Percentiles rank a stretch among this genome's conserved stretches.
These are phyloP conservation scores for Pelosia muscerda DNA, from an alignment of 2,888 invertebrate genomes.

Conservation along the genomic window DNA sequence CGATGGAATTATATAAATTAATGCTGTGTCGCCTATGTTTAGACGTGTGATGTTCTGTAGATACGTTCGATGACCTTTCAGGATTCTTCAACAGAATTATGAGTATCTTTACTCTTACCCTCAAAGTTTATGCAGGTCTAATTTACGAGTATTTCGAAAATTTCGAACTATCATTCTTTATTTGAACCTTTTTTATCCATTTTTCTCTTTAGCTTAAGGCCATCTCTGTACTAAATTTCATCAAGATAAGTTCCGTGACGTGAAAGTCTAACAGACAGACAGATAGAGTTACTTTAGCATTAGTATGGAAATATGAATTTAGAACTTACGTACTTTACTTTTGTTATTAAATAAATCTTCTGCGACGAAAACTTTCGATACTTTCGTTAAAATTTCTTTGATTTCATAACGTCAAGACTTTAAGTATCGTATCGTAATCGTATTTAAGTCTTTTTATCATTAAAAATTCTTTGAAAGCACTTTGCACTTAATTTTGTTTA, in stretches of 20 bases:
- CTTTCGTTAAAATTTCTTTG: too few species aligned
- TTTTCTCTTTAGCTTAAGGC: too few species aligned
- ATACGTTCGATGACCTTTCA: constrained; percentile 3
- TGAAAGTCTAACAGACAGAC: too few species aligned
- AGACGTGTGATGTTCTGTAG: constrained; percentile 2
- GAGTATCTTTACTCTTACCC: too few species aligned
- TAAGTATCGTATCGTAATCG: not conserved
- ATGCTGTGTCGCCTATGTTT: constrained; percentile 17
- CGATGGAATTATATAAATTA: constrained; percentile 47
- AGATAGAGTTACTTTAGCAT: too few species aligned
- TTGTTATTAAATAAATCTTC: not conserved
- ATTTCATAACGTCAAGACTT: not conserved
- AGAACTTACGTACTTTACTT: not conserved
- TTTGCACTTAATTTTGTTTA: not conserved
- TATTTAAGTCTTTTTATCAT: not conserved
- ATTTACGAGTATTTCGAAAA: too few species aligned
- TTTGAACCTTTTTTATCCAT: too few species aligned
- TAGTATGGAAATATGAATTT: not conserved
- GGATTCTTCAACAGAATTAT: not conserved
- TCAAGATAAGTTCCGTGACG: too few species aligned
- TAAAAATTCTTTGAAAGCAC: not conserved
- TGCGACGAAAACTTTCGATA: too few species aligned
- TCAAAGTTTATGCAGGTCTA: too few species aligned
- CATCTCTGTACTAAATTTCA: too few species aligned
- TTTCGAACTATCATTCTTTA: too few species aligned